These are phyloP conservation scores for Mycteria americana DNA, from an alignment of 2,797 vertebrate genomes.

Conservation along the genomic window DNA sequence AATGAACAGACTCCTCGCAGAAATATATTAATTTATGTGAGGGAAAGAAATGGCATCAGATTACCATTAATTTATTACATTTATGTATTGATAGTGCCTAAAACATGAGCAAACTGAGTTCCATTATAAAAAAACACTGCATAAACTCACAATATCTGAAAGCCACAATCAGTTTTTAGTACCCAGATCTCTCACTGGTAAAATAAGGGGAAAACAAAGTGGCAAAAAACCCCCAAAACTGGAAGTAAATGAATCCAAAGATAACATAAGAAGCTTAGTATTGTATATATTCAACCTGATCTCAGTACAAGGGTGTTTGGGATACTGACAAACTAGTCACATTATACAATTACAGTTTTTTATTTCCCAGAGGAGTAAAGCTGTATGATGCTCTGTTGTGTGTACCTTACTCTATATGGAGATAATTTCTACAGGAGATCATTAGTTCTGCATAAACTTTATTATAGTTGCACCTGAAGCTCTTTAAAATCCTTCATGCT, in stretches of 20 bases:
- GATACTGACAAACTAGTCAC: background rate
- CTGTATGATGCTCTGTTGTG: background rate
- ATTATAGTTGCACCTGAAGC: constrained; percentile 26
- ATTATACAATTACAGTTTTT: background rate
- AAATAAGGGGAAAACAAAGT: background rate
- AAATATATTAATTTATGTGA: background rate
- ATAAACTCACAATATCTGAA: background rate
- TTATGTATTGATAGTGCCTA: background rate
- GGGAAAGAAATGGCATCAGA: background rate
- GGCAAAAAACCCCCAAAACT: accelerated
- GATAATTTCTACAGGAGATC: background rate
- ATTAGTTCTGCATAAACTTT: constrained; percentile 28
- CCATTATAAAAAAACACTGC: background rate
- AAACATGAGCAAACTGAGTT: background rate
- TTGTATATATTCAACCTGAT: background rate
- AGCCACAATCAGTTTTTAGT: background rate
- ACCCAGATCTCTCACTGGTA: background rate
- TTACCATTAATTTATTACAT: background rate
- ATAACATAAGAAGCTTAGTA: background rate
- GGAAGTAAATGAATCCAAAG: background rate
- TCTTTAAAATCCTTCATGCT: constrained; percentile 7
- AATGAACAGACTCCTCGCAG: background rate
- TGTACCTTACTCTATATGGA: background rate
- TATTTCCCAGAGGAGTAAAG: background rate
- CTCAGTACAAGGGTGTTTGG: background rate